Evolutionary conservation across 2,113 vertebrate genomes (phyloP).

Genomic region (Archilochus colubris): DNA sequence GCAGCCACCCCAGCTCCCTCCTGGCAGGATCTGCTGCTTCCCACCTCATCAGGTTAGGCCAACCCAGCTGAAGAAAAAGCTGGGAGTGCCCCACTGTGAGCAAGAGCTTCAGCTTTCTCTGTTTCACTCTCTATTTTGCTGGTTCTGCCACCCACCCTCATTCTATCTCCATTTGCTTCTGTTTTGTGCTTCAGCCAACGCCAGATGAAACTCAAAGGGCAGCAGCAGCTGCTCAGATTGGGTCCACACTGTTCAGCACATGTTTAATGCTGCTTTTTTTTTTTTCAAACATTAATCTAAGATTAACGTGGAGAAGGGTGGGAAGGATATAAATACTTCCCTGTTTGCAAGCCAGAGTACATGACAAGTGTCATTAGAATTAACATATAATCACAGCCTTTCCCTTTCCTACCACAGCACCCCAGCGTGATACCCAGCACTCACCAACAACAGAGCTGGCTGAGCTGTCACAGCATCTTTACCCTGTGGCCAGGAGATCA

Average conservation of each 20-base stretch:
- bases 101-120: neutral
- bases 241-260: neutral
- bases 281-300: neutral
- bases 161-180: neutral
- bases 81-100: neutral
- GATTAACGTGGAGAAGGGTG: neutral
- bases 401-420: neutral
- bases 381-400: neutral
- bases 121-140: neutral
- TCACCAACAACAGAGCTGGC: neutral
- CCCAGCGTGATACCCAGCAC: accelerated
- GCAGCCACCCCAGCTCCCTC: accelerated
- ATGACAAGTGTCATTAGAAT: neutral
- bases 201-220: neutral
- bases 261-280: neutral
- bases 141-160: neutral
- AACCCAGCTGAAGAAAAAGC: neutral
- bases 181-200: neutral
- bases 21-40: neutral
- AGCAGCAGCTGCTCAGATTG: neutral
- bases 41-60: neutral
- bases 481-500: slow-evolving; percentile 3
- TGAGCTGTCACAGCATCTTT: neutral
- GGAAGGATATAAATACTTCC: neutral
- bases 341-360: neutral